Evolutionary conservation across 1,140 invertebrate species (phyloP).

Genomic region (Drosophila nikananu): DNA sequence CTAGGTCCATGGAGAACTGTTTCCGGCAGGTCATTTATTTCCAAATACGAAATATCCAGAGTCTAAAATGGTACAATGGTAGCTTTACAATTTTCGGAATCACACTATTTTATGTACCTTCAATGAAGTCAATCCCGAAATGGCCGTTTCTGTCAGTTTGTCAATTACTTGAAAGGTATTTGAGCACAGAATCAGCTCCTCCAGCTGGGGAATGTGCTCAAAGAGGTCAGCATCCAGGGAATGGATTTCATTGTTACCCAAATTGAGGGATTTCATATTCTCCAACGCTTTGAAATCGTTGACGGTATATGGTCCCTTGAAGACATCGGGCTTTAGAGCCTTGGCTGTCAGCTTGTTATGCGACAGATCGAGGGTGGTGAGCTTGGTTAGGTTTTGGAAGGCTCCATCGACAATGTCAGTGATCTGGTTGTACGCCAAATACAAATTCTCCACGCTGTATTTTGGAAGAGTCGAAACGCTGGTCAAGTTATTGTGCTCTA

Average conservation of each 20-base stretch:
- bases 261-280: conserved; percentile 87
- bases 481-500: conserved; percentile 73
- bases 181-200: conserved; percentile 88
- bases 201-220: conserved; percentile 89
- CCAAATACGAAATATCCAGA: conserved; percentile 87
- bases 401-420: conserved; percentile 87
- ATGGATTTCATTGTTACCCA: conserved; percentile 89
- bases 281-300: conserved; percentile 88
- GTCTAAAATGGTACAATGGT: conserved; percentile 7
- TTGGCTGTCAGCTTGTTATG: conserved; percentile 88
- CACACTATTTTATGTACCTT: conserved; percentile 86
- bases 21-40: conserved; percentile 87
- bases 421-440: conserved; percentile 87
- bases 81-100: not conserved
- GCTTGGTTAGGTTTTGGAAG: conserved; percentile 88
- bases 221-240: conserved; percentile 90
- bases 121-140: conserved; percentile 88
- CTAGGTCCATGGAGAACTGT: conserved; percentile 89
- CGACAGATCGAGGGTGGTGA: conserved; percentile 89
- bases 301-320: conserved; percentile 88
- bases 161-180: conserved; percentile 90
- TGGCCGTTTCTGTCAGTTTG: conserved; percentile 87
- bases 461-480: conserved; percentile 70
- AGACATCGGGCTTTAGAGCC: conserved; percentile 87
- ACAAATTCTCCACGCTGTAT: conserved; percentile 85